A percentile compares a stretch with the other conserved stretches of the same genome.
Evolutionary conservation across 2,113 vertebrate genomes (phyloP).

Genomic region (Ictalurus furcatus): DNA sequence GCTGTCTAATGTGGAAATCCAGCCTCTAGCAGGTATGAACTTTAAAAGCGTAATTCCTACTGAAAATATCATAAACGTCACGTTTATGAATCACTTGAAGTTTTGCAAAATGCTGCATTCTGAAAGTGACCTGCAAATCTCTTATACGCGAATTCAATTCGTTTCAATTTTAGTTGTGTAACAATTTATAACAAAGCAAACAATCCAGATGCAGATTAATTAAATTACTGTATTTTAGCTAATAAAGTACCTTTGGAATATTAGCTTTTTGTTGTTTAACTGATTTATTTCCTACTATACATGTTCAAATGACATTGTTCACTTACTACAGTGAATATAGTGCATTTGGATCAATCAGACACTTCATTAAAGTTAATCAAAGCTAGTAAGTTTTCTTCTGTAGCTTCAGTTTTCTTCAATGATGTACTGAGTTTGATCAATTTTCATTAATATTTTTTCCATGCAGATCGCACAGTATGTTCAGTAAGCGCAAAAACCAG

Average conservation of each 20-base stretch:
- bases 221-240: not conserved
- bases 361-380: not conserved
- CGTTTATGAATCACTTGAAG: no score
- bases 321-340: not conserved
- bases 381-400: not conserved
- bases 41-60: not conserved
- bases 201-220: no score
- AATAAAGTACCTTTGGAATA: not conserved
- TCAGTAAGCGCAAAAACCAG: no score
- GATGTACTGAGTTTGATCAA: no score
- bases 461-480: no score
- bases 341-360: not conserved
- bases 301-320: no score
- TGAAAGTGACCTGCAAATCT: not conserved
- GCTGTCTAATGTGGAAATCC: no score
- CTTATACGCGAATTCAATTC: not conserved
- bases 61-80: not conserved
- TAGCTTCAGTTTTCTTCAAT: not conserved
- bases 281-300: not conserved
- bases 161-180: no score
- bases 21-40: no score
- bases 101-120: not conserved
- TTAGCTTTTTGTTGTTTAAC: not conserved
- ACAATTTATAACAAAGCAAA: no score
- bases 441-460: no score